A percentile compares a stretch with the other conserved stretches of the same genome.
phyloP scores from a whole-genome alignment of 2,113 vertebrate genomes.

The Phasianus colchicus region DNA sequence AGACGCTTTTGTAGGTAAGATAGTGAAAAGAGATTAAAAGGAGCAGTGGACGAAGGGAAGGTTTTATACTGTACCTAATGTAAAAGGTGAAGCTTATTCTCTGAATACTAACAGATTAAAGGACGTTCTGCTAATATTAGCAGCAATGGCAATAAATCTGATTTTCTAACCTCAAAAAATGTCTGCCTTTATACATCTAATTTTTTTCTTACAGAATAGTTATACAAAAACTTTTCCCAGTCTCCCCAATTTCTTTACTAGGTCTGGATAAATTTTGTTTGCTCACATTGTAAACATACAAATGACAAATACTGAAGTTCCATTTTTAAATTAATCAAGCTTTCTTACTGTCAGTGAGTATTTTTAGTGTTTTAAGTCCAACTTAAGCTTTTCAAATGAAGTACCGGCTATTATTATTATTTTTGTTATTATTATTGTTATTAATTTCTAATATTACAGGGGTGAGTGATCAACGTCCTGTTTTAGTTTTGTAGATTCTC shows the following conservation, averaged over 20 bases:
- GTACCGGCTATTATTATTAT: not conserved
- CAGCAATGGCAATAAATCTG: conserved; percentile 4
- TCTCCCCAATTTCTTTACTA: not conserved
- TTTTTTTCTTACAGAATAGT: conserved; percentile 18
- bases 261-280: conserved; percentile 36
- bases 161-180: conserved; percentile 21
- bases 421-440: too few relatives aligned
- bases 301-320: conserved; percentile 2
- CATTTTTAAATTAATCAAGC: conserved; percentile 56
- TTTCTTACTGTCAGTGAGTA: conserved; percentile 26
- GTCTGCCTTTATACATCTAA: conserved; percentile 15
- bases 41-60: conserved; percentile 1
- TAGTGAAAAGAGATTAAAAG: conserved; percentile 50
- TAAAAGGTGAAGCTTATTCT: conserved; percentile 41
- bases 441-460: not conserved
- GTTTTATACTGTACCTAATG: conserved; percentile 27
- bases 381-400: conserved; percentile 23
- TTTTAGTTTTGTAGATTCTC: not conserved
- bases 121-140: conserved; percentile 52
- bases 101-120: conserved; percentile 33
- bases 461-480: not conserved
- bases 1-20: conserved; percentile 54
- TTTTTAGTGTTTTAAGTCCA: conserved; percentile 23
- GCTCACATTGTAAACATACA: conserved; percentile 39
- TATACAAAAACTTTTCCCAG: not conserved